These are phyloP conservation scores for Baronia brevicornis DNA, from an alignment of 2,888 invertebrate species.

Conservation along the genomic window DNA sequence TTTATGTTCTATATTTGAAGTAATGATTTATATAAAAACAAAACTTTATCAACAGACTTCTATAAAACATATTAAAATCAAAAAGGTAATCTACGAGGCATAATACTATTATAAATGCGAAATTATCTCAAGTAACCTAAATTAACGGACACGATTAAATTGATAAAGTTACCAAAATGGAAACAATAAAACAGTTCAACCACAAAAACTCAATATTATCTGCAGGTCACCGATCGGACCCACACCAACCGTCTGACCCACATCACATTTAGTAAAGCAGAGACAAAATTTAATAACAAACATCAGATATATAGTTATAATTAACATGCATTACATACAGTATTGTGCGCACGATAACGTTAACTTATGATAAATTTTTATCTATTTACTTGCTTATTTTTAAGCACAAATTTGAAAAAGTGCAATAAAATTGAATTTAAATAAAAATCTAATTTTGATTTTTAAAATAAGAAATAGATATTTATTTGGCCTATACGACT, in stretches of 20 bases:
- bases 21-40: no score
- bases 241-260: constrained; percentile 41
- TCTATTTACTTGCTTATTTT: no score
- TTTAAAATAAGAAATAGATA: no score
- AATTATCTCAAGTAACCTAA: constrained; percentile 51
- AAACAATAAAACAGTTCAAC: constrained; percentile 55
- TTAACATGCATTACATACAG: no score
- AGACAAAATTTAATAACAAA: constrained; percentile 20
- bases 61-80: no score
- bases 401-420: not conserved
- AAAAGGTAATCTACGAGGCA: constrained; percentile 15
- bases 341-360: no score
- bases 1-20: no score
- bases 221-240: constrained; percentile 45
- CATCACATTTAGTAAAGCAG: constrained; percentile 31
- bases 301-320: constrained; percentile 15
- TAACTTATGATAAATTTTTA: no score
- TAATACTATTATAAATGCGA: constrained; percentile 31
- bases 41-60: no score
- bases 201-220: constrained; percentile 51
- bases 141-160: constrained; percentile 41
- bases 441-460: no score
- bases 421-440: not conserved
- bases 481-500: no score
- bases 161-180: constrained; percentile 47